These are phyloP conservation scores for Chlorodrepanis virens DNA, from an alignment of 2,113 vertebrate genomes.

Conservation along the genomic window DNA sequence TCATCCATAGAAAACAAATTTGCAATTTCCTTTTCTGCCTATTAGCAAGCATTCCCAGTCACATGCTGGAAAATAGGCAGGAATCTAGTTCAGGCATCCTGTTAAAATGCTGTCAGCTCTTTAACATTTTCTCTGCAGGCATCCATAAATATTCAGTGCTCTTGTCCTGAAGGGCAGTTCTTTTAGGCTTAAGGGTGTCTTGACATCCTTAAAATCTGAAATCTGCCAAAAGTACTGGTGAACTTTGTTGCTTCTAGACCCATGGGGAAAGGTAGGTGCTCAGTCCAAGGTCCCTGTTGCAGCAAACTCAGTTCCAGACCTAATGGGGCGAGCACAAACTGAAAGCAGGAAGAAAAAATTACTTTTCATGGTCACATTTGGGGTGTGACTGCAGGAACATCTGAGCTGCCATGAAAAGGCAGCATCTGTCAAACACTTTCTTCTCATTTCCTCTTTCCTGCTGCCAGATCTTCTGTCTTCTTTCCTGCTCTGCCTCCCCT, in stretches of 20 bases:
- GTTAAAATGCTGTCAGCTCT: slow-evolving; percentile 3
- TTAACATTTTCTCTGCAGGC: not conserved
- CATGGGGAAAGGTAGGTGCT: not conserved
- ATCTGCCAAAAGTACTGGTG: not conserved
- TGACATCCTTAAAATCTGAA: not conserved
- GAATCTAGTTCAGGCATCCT: not conserved
- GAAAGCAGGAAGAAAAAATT: not conserved
- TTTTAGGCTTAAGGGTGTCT: not conserved
- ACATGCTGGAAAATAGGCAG: not conserved
- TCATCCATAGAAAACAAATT: not conserved
- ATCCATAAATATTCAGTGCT: slow-evolving; percentile 23
- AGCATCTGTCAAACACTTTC: not conserved
- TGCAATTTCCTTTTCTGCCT: not conserved
- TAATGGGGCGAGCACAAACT: not conserved
- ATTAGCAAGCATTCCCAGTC: not conserved
- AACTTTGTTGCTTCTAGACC: not conserved
- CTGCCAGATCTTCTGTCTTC: not conserved
- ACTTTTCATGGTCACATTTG: not conserved
- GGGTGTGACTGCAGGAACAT: not conserved
- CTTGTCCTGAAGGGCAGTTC: not conserved
- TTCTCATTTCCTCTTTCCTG: not conserved
- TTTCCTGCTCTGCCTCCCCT: not conserved
- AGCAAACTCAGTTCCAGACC: not conserved
- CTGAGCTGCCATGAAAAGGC: not conserved
- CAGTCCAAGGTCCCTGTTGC: fast-evolving